Evolutionary conservation across 2,113 vertebrate genomes (phyloP).

Genomic region (Neoarius graeffei): DNA sequence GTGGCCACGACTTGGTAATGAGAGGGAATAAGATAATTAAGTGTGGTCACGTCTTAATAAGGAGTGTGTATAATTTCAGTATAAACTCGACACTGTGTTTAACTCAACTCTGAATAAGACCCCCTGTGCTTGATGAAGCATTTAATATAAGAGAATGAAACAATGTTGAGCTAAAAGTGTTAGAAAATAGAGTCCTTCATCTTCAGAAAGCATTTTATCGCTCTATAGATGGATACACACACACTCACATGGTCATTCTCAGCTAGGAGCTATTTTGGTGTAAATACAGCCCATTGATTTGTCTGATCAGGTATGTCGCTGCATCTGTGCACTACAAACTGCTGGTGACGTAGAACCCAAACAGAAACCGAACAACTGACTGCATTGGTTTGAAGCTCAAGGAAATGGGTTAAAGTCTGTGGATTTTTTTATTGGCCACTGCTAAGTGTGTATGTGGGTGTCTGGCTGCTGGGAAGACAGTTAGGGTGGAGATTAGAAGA

Average conservation of each 20-base stretch:
- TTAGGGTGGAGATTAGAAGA: slow-evolving; percentile 9
- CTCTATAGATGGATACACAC: neutral
- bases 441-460: slow-evolving; percentile 29
- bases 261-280: neutral
- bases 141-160: neutral
- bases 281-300: neutral
- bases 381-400: neutral
- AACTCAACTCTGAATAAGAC: neutral
- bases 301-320: too few species aligned
- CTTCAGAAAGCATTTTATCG: neutral
- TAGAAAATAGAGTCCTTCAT: neutral
- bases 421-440: slow-evolving; percentile 2
- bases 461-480: slow-evolving; percentile 25
- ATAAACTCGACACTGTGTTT: neutral
- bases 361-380: neutral
- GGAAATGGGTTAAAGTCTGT: neutral
- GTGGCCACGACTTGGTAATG: neutral
- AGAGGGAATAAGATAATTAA: neutral
- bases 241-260: neutral
- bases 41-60: neutral
- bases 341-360: neutral
- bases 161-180: neutral
- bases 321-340: neutral
- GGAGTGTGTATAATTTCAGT: neutral
- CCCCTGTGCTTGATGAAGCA: neutral